Base-by-base conservation (phyloP, 2,797 vertebrate genomes). In the Eulemur coronatus region DNA sequence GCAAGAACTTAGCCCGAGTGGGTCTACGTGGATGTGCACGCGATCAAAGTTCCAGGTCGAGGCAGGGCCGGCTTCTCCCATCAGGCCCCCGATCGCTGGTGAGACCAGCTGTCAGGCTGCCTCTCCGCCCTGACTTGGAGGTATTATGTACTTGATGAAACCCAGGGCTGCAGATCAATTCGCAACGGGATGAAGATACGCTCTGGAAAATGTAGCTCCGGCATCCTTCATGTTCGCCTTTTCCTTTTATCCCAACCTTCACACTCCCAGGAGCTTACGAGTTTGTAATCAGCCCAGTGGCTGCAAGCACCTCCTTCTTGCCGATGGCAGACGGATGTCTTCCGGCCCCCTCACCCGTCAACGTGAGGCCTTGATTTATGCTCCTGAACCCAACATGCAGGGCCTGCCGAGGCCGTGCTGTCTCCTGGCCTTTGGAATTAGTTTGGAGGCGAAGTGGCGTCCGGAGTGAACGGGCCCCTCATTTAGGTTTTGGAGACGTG, bases 131-230 rank as follows among this genome's bases (percentile, higher is more conserved):
- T 38, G 78, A 96, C 96, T 84, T 84, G 88, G 97, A 98, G 89
- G 55, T 35, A 95, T 78, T 55, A 48, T 22, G 30, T 48, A 0
- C 70, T 41, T 97, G 99, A 98, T 97, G 97, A 98, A 98, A 98
- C 69, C 97, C 98, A 98, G 98, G 73, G 96, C 95, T 96, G 78
- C 41, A 12, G 95, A 97, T 92, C 96, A 87, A 55, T 96, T 97
- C 98, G 97, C 95, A 33, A 35, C 10, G 87, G 97, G 97, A 97
- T 79, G 96, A 94, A 97, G 98, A 97, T 92, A 96, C 55, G 89
- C 97, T 98, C 98, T 99, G 98, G 98, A 98, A 98, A 99, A 98
- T 97, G 97, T 96, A 96, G 97, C 97, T 95, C 89, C 98, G 97
- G 97, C 97, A 97, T 98, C 98, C 97, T 98, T 97, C 89, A 98